Evolutionary conservation across 2,797 vertebrate genomes (phyloP), one percentile per base, ranked within the genome.

Genomic region (Rhynchonycteris naso): DNA sequence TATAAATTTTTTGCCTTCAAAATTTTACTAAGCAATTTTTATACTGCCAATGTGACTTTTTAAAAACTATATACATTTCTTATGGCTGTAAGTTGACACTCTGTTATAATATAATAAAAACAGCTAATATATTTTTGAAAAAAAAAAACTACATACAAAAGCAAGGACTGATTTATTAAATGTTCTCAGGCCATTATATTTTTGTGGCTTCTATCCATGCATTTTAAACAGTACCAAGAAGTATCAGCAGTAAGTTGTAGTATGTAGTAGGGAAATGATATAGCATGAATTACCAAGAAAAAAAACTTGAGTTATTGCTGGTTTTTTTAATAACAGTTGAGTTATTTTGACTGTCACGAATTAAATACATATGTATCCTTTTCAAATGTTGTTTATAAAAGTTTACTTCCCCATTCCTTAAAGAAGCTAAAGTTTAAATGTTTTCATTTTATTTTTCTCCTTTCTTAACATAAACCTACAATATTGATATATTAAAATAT

Each of bases 251-350:
- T 68, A 79, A 13, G 14, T 76, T 78, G 19, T 66, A 18, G 26
- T 63, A 76, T 69, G 35, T 47, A 68, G 69, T 86, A 38, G 33
- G 4, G n/a, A 74, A 74, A 66, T 74, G 35, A 2, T 50, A 59
- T 74, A 91, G 24, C 79, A 69, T 54, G 24, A 86, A 35, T 79
- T 63, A 47, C 58, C 7, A 81, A 15, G 66, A 72, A 72, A 81
- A 68, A 68, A 68, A n/a, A 54, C 47, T 79, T 69, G 33, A 58
- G 58, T 79, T 52, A 16, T 47, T 47, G 47, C 15, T 88, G 8
- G 30, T 90, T 97, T 58, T 97, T 97, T 95, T 91, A 97, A 94
- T 97, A 96, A 95, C 94, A 97, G 80, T 80, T 91, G 95, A 97
- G 95, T 93, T 94, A 59, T 96, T 97, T 97, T 47, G 89, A 79